Conservation (phyloP, 1,140 invertebrate genomes). For the Polypedilum vanderplanki region DNA sequence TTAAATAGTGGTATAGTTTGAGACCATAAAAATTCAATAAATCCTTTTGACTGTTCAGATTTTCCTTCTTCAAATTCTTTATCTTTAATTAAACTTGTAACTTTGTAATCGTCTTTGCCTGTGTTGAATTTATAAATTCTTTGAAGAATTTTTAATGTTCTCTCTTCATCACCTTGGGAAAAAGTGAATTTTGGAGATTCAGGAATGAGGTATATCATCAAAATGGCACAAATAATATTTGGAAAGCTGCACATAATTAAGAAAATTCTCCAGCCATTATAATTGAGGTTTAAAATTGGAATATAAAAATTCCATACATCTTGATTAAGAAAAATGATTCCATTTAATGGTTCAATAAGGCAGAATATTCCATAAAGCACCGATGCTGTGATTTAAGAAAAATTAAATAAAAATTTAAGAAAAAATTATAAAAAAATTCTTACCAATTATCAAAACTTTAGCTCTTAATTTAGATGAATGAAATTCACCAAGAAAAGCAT, state of each 20-base stretch:
- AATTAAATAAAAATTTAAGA: too few species aligned
- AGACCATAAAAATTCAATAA: conserved; percentile 33
- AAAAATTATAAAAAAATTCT: too few species aligned
- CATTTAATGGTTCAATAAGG: neutral
- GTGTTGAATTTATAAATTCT: conserved; percentile 51
- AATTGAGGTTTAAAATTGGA: conserved; percentile 31
- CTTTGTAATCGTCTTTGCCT: conserved; percentile 38
- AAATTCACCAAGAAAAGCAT: too few species aligned
- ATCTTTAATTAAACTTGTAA: neutral
- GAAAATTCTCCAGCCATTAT: conserved; percentile 28
- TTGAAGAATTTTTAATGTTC: neutral
- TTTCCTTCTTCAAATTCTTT: neutral
- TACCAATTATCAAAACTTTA: too few species aligned
- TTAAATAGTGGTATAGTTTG: conserved; percentile 35
- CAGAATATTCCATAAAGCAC: neutral
- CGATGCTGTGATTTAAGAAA: too few species aligned
- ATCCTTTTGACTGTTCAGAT: neutral
- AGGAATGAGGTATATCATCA: neutral
- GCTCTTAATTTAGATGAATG: too few species aligned
- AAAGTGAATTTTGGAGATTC: conserved; percentile 29
- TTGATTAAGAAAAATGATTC: conserved; percentile 35
- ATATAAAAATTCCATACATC: conserved; percentile 36
- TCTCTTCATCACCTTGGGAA: neutral
- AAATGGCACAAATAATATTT: too few species aligned
- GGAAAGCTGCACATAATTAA: neutral